Conservation (phyloP, 2,888 invertebrate species). For the Hetaerina titia region DNA sequence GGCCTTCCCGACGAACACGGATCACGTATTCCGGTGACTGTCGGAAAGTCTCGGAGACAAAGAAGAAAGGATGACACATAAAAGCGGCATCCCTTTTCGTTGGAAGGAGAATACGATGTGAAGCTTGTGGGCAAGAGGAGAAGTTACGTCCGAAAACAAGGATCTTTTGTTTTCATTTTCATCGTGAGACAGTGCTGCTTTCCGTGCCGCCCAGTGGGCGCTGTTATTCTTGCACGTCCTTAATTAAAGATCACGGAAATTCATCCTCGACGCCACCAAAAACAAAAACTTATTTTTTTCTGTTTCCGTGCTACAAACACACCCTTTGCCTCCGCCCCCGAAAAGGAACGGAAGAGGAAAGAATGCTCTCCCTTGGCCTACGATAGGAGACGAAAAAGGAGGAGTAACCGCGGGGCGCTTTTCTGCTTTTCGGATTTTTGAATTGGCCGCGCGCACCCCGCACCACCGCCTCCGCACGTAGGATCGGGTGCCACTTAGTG, state of each 20-base stretch:
- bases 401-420: background rate
- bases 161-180: background rate
- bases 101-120: background rate
- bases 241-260: background rate
- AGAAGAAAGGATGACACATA: background rate
- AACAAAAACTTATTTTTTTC: background rate
- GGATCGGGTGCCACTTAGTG: background rate
- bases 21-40: background rate
- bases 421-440: background rate
- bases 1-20: background rate
- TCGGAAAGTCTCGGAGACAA: background rate
- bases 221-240: background rate
- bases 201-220: background rate
- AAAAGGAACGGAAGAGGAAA: background rate
- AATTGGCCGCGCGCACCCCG: background rate
- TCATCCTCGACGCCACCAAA: background rate
- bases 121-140: background rate
- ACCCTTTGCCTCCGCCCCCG: too few relatives aligned
- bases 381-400: background rate
- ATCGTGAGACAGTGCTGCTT: background rate
- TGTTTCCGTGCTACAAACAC: background rate
- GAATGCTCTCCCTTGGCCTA: background rate
- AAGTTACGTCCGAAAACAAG: background rate
- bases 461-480: background rate
- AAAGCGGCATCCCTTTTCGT: background rate